Conservation (phyloP, 2,888 invertebrate genomes). For the Chorisops tibialis region DNA sequence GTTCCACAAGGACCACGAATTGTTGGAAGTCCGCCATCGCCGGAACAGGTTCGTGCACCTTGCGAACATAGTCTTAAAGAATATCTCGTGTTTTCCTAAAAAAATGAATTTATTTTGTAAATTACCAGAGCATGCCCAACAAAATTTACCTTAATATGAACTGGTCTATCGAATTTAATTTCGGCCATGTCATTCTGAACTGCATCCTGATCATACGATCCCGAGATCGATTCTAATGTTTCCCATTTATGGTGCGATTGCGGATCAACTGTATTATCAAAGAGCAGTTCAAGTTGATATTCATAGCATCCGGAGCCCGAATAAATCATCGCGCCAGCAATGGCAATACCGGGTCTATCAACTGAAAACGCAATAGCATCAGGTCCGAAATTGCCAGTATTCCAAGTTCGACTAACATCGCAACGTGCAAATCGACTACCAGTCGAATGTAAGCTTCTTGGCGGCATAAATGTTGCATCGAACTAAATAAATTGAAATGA, state of each 20-base stretch:
- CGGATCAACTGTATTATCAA: conserved; percentile 61
- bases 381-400: conserved; percentile 93
- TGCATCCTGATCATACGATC: conserved; percentile 79
- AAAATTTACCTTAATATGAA: conserved; percentile 70
- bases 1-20: conserved; percentile 92
- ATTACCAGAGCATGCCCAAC: too few species aligned
- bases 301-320: conserved; percentile 86
- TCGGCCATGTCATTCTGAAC: conserved; percentile 85
- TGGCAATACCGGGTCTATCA: conserved; percentile 81
- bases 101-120: conserved; percentile 10
- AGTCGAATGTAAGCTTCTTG: conserved; percentile 78
- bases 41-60: conserved; percentile 90
- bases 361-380: conserved; percentile 95
- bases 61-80: conserved; percentile 84
- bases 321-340: conserved; percentile 87
- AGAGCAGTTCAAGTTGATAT: conserved; percentile 86
- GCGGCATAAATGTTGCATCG: conserved; percentile 52
- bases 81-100: conserved; percentile 80
- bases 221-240: conserved; percentile 77
- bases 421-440: conserved; percentile 88
- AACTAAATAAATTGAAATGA: conserved; percentile 38
- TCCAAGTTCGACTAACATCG: conserved; percentile 90
- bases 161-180: conserved; percentile 84
- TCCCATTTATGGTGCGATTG: conserved; percentile 74
- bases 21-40: conserved; percentile 84